Base-by-base conservation (phyloP, 1,140 invertebrate species). In the Drosophila oshimai region DNA sequence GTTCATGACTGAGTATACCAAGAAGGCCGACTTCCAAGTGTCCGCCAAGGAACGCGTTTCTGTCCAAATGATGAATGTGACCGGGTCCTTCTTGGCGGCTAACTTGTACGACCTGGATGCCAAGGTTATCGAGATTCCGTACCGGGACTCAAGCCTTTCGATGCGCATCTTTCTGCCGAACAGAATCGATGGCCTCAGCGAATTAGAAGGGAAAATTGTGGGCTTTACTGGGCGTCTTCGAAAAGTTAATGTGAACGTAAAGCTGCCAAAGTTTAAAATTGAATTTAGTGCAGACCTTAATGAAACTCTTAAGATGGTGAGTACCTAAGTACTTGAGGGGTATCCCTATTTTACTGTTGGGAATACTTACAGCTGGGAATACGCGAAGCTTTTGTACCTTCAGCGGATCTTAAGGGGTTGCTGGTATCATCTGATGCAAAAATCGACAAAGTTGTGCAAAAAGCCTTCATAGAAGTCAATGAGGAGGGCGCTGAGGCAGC, bases 261-360 rank as follows among this genome's bases (percentile, higher is more conserved):
- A 79, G 10, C 34, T 95, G 15, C 95, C 95, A 0, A 93, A 93
- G 74, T 95, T 95, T 76, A 93, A 93, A 71, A 92, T 94, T 1
- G 93, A 94, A 79, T 92, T 91, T 17, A 65, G 71, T 15, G 79
- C 93, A 1, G 70, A 94, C 28, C 75, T 95, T 2, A 91, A 84
- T 5, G 42, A 90, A 0, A 60, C 91, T 24, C 89, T 95, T 22
- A 2, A 75, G 31, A 73, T 92, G 76, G 94, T 94, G 15, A 31
- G 22, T 42, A 17, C 13, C 9, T 24, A 17, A 1, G 13, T 50
- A 2, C 7, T 2, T 13, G 1, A n/a, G 4, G 24, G 15, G 3
- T 1, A 9, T 2, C 3, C 20, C 6, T 24, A 3, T 2, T 42
- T 26, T 13, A 42, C 10, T 3, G 1, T 0, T n/a, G n/a, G n/a